Percentiles rank a stretch among this genome's conserved stretches.
phyloP scores from a whole-genome alignment of 2,888 invertebrate species.

The Aphodius granarius region DNA sequence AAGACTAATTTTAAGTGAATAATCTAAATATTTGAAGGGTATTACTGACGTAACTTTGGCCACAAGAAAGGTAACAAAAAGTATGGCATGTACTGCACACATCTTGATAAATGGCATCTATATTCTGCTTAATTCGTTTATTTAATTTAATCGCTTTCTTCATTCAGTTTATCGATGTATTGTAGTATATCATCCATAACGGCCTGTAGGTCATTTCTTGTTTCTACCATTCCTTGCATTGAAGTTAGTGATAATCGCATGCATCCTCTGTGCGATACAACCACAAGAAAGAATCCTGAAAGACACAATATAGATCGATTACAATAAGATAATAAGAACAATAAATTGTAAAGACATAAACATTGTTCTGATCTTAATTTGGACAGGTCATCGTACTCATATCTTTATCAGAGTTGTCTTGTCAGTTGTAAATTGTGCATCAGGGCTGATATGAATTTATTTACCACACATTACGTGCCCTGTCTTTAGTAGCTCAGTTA shows the following conservation, averaged over 20 bases:
- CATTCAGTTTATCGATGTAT: not conserved
- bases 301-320: no score
- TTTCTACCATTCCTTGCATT: not conserved
- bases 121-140: not conserved
- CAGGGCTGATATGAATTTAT: no score
- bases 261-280: not conserved
- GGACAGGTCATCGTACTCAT: no score
- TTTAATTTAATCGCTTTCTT: not conserved
- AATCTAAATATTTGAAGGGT: not conserved
- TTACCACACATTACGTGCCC: no score
- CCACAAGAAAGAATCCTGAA: slow-evolving; percentile 1
- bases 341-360: no score
- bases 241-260: not conserved
- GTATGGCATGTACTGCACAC: not conserved
- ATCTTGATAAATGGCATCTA: not conserved
- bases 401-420: no score
- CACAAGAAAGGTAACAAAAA: not conserved
- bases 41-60: not conserved
- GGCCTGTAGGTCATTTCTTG: not conserved
- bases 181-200: not conserved
- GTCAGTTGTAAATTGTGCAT: no score
- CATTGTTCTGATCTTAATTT: no score
- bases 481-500: no score
- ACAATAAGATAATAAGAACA: no score
- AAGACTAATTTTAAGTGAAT: not conserved